Evolutionary conservation across 1,140 invertebrate genomes (phyloP), one percentile per base, ranked within the genome.

Genomic region (Heliconius hewitsoni): DNA sequence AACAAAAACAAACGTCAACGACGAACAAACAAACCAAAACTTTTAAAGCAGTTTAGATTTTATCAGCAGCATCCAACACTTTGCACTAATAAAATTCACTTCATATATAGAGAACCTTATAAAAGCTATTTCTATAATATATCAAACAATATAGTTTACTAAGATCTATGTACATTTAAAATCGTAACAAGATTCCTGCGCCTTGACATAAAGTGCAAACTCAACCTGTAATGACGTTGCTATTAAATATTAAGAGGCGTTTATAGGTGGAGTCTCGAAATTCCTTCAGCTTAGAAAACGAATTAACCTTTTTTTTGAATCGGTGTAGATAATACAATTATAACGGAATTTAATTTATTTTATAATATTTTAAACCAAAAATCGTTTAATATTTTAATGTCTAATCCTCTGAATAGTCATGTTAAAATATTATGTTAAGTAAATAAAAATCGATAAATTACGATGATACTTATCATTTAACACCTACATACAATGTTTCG

Each of bases 211-310:
- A 76, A 76, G 23, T 23, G 74, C 13, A 34, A 70, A 66, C 57
- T 70, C 74, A 8, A 27, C 74, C 18, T 39, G 34, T 60, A 60
- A 55, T 66, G 42, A n/a, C 60, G 74, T 76, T 76, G 74, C 74
- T 76, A 76, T 76, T n/a, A 76, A 66, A 34, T 76, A 66, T 76
- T 76, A 76, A 70, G 30, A 76, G 74, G 74, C 74, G 57, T 39
- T 66, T 42, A 19, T 42, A 23, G 13, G 30, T 3, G 34, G 27
- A 27, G 55, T 57, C 0, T 13, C 3, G 1, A 66, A 30, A 30
- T 66, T 27, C 11, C 30, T 6, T 37, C 34, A 37, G 6, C 34
- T 6, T 37, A 37, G 34, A 8, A 37, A 37, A 37, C 8, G 34
- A 37, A 0, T 6, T 6, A 37, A 37, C 34, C 34, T 5, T 34